Evolutionary conservation across 1,140 invertebrate species (phyloP).

Genomic region (Goniozus legneri): DNA sequence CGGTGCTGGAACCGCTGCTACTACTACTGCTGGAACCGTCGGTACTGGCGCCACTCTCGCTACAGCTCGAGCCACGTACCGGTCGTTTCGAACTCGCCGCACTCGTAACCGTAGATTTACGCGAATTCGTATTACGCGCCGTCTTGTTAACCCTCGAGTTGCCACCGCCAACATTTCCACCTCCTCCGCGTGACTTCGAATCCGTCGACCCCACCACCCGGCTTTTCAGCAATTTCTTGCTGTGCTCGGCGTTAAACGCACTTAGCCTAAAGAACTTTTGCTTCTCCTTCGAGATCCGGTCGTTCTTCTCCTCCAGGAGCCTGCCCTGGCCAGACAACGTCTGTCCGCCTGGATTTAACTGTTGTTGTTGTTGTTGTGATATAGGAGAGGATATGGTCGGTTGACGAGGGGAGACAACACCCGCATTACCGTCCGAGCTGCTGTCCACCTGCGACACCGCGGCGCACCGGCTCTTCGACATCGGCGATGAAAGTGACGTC

Average conservation of each 20-base stretch:
- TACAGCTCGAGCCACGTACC: not conserved
- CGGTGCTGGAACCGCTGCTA: conserved; percentile 30
- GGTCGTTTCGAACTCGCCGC: not conserved
- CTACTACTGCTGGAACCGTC: conserved; percentile 18
- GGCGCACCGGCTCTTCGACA: conserved; percentile 37
- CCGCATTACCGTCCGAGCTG: conserved; percentile 62
- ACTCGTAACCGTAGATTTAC: not conserved
- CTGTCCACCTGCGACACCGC: conserved; percentile 50
- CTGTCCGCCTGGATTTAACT: too few species aligned
- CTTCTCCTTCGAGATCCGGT: conserved; percentile 79
- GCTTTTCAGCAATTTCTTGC: conserved; percentile 50
- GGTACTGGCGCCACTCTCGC: conserved; percentile 4
- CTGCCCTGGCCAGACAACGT: conserved; percentile 48
- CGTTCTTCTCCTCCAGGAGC: conserved; percentile 61
- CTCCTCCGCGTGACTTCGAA: conserved; percentile 23
- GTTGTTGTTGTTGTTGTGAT: conserved; percentile 49
- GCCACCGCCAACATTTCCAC: conserved; percentile 18
- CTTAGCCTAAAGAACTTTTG: conserved; percentile 80
- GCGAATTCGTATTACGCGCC: not conserved
- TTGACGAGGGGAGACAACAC: conserved; percentile 56
- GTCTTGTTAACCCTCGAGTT: conserved; percentile 15
- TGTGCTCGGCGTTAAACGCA: conserved; percentile 64
- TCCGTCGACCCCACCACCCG: conserved; percentile 46
- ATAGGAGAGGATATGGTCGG: conserved; percentile 49
- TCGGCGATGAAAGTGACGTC: conserved; percentile 30